phyloP scores from a whole-genome alignment of 2,113 vertebrate genomes.

The Mus musculus region DNA sequence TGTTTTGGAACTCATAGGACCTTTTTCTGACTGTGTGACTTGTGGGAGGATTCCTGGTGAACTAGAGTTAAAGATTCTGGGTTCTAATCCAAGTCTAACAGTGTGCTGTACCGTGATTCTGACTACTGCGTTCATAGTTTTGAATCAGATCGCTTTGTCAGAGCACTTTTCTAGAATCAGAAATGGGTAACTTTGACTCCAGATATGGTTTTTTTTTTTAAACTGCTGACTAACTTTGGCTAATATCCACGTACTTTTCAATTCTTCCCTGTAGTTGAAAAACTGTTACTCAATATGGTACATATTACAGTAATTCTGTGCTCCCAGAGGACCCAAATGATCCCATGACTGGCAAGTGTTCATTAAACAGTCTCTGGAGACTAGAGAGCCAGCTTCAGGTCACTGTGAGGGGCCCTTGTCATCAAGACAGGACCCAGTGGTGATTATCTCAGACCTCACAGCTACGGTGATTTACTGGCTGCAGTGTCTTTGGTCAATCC shows the following conservation, averaged over 20 bases:
- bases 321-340: neutral
- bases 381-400: neutral
- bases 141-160: neutral
- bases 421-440: neutral
- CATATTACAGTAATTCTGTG: neutral
- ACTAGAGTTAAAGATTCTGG: conserved; percentile 6
- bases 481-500: neutral
- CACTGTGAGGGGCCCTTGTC: neutral
- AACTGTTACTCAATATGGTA: neutral
- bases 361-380: neutral
- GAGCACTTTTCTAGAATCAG: neutral
- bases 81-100: neutral
- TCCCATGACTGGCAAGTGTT: conserved; percentile 16
- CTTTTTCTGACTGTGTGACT: neutral
- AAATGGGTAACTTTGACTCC: neutral
- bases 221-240: neutral
- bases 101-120: neutral
- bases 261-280: neutral
- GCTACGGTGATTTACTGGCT: neutral
- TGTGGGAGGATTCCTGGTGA: neutral
- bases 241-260: neutral
- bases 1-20: conserved; percentile 7
- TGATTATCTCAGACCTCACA: neutral
- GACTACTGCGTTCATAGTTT: neutral
- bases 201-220: neutral